A percentile compares a stretch with the other conserved stretches of the same genome.
Evolutionary conservation across 2,113 vertebrate genomes (phyloP).

Genomic region (Hassar affinis): DNA sequence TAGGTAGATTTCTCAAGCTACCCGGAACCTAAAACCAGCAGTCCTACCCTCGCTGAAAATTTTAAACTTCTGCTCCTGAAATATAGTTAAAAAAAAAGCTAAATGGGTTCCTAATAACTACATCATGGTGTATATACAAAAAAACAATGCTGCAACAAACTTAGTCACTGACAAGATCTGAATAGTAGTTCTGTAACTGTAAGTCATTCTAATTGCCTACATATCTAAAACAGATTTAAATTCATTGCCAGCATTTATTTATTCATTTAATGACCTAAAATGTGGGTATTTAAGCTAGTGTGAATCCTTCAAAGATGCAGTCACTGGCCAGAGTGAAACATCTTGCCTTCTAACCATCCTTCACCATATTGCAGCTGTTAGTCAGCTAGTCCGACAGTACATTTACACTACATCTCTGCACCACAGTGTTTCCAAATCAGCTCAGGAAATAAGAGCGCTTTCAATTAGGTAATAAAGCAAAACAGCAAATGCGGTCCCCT

Average conservation of each 20-base stretch:
- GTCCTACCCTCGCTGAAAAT: too few relatives aligned
- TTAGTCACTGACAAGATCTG: neutral
- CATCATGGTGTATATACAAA: neutral
- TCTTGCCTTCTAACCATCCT: neutral
- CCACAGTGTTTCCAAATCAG: neutral
- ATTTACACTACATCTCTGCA: neutral
- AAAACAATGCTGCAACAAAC: neutral
- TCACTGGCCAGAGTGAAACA: neutral
- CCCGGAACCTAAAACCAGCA: neutral
- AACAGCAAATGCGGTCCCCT: neutral
- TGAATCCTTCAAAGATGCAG: neutral
- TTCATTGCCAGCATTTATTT: neutral
- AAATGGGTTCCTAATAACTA: neutral
- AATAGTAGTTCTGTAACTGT: neutral
- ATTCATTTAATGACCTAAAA: neutral
- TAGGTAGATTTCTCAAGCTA: too few relatives aligned
- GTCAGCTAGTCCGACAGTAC: neutral
- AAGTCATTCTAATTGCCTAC: neutral
- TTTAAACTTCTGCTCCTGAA: neutral
- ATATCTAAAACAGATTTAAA: neutral
- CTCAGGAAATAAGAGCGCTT: constrained; percentile 1
- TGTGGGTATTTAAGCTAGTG: neutral
- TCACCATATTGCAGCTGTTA: neutral
- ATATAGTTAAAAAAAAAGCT: neutral
- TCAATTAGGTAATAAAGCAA: constrained; percentile 26